A percentile compares a stretch with the other conserved stretches of the same genome.
These are phyloP conservation scores for Drosophila guanche DNA, from an alignment of 1,140 invertebrate genomes.

Conservation along the genomic window DNA sequence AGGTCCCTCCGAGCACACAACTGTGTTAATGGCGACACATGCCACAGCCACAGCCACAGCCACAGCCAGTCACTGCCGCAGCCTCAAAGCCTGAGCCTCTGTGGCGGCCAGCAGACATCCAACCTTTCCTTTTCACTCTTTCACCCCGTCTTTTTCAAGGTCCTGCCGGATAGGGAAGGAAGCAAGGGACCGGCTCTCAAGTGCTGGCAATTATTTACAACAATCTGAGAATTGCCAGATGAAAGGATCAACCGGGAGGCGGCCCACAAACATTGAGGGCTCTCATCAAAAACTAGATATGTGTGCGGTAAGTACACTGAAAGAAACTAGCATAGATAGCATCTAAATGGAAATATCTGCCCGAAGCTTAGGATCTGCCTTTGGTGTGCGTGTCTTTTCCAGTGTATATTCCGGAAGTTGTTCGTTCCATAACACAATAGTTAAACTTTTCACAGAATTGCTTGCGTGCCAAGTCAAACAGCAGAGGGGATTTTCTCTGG, in stretches of 20 bases:
- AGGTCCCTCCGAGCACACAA: constrained; percentile 29
- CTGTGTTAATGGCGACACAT: constrained; percentile 41
- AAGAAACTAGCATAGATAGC: background rate
- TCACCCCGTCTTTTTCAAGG: no score
- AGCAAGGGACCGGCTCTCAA: constrained; percentile 33
- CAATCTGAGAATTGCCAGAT: constrained; percentile 39
- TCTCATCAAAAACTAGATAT: background rate
- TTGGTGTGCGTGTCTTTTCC: constrained; percentile 2
- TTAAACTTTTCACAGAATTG: constrained; percentile 37
- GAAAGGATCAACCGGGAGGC: constrained; percentile 36
- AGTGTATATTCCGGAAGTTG: background rate
- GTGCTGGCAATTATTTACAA: constrained; percentile 50
- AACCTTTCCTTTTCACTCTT: no score
- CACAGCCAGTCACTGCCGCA: background rate
- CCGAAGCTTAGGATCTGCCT: background rate
- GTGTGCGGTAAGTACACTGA: constrained; percentile 17
- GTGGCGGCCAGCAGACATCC: no score
- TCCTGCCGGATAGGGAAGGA: no score
- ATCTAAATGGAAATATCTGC: no score
- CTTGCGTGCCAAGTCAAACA: constrained; percentile 20
- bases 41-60: constrained; percentile 12
- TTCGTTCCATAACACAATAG: constrained; percentile 12
- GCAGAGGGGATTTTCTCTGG: constrained; percentile 1
- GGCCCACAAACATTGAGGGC: constrained; percentile 7
- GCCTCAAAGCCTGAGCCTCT: no score